Percentiles rank a stretch among this genome's conserved stretches.
These are phyloP conservation scores for Malacoraja senta DNA, from an alignment of 2,797 vertebrate genomes.

Conservation along the genomic window DNA sequence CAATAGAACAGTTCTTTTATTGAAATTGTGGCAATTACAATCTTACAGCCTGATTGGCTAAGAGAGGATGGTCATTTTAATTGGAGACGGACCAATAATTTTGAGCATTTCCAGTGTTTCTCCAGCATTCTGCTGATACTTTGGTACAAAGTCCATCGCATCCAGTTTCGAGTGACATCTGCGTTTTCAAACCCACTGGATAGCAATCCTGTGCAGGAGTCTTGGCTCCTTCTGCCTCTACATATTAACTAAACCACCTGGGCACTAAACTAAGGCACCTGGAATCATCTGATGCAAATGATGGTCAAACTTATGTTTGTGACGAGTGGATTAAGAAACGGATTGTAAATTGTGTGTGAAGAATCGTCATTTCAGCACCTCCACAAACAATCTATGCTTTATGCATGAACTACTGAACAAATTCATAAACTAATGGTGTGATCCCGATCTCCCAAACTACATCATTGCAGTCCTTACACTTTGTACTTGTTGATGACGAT, in stretches of 20 bases:
- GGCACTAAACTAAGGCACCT: not conserved
- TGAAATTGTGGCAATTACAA: not conserved
- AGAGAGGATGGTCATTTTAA: not conserved
- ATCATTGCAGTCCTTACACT: too few relatives aligned
- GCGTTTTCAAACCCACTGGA: not conserved
- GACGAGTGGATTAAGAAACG: not conserved
- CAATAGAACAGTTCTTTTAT: not conserved
- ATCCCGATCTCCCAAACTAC: too few relatives aligned
- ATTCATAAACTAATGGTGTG: too few relatives aligned
- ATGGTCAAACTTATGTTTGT: not conserved
- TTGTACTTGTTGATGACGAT: too few relatives aligned
- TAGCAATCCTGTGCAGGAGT: not conserved
- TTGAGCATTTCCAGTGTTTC: too few relatives aligned
- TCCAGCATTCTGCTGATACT: not conserved
- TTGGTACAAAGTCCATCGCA: not conserved
- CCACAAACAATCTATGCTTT: not conserved
- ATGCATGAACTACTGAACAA: too few relatives aligned
- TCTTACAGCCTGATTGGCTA: too few relatives aligned
- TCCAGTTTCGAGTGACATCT: not conserved
- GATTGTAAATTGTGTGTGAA: not conserved
- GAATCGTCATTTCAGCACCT: not conserved
- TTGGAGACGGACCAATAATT: too few relatives aligned
- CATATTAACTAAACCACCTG: not conserved
- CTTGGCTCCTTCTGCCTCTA: not conserved
- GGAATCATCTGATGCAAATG: not conserved